Base-by-base conservation (phyloP, 1,140 invertebrate species). In the Saccostrea cuccullata region DNA sequence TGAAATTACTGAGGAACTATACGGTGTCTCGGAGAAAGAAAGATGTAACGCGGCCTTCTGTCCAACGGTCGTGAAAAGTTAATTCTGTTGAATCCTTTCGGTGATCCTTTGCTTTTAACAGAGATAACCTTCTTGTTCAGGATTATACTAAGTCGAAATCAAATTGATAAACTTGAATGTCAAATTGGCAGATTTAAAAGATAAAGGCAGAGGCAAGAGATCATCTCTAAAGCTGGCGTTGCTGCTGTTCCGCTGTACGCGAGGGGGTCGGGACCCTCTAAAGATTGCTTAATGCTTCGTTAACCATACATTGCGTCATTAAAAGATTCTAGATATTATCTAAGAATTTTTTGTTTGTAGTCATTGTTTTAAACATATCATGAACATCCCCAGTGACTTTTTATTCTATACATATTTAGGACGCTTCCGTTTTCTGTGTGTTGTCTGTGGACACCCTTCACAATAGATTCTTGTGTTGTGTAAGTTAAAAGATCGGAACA, bases 161-260 rank as follows among this genome's bases (percentile, higher is more conserved):
- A 84, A 56, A 56, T 84, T 84, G 82, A 84, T 84, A 84, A 84
- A 84, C 82, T 84, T 84, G 55, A 55, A 55, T 84, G 82, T 84
- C 82, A 55, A 84, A 56, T 56, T 84, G 82, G 70, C 82, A 55
- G 40, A 84, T 84, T 56, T 47, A 84, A 23, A n/a, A 55, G 82
- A 84, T 84, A 55, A 47, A 84, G 55, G 40, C 55, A 84, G 82
- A n/a, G 40, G 82, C 82, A 56, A 84, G 20, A 55, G 82, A 84
- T 84, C 55, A 55, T 56, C 70, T 30, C 70, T 30, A 30, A 77
- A 40, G 70, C 70, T 77, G 70, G 70, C 26, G 70, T 77, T 77
- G 70, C 70, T 77, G 70, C 30, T 77, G 36, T 77, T 77, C 70
- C 26, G 30, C 30, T 77, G 70, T 30, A 12, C 70, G 70, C 23